Percentiles rank a stretch among this genome's conserved stretches.
These are phyloP conservation scores for Phoxinus dragarum DNA, from an alignment of 2,797 vertebrate genomes.

Conservation along the genomic window DNA sequence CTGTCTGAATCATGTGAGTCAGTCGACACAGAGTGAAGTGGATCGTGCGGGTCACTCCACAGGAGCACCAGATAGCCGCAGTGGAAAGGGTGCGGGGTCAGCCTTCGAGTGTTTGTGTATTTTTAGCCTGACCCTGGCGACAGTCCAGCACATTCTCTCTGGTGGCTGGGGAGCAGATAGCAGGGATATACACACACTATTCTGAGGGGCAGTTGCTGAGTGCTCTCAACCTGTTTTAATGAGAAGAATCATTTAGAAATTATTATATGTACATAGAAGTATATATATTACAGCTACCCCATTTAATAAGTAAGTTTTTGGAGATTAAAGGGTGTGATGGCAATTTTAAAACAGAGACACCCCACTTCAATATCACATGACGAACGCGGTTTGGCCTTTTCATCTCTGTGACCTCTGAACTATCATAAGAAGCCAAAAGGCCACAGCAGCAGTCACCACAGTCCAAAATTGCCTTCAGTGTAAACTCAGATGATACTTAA, in stretches of 20 bases:
- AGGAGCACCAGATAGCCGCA: conserved; percentile 54
- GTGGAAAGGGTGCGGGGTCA: conserved; percentile 60
- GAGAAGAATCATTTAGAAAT: background rate
- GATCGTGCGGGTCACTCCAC: conserved; percentile 46
- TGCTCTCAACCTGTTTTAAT: background rate
- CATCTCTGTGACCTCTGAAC: conserved; percentile 55
- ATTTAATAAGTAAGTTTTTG: background rate
- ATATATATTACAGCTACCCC: background rate
- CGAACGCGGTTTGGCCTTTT: conserved; percentile 32
- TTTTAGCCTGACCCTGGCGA: conserved; percentile 58
- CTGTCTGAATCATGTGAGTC: conserved; percentile 35
- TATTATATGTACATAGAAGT: background rate
- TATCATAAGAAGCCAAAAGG: conserved; percentile 37
- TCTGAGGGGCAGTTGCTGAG: conserved; percentile 29
- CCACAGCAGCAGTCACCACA: conserved; percentile 27
- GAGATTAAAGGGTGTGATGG: conserved; percentile 8
- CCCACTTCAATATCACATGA: conserved; percentile 34
- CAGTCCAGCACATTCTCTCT: conserved; percentile 55
- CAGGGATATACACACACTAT: conserved; percentile 27
- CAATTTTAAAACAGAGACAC: background rate
- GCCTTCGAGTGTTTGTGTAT: conserved; percentile 58
- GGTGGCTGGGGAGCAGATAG: conserved; percentile 33
- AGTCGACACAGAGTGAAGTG: conserved; percentile 39
- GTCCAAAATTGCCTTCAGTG: conserved; percentile 40
- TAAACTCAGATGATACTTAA: conserved; percentile 17